A percentile compares a stretch with the other conserved stretches of the same genome.
phyloP scores from a whole-genome alignment of 2,113 vertebrate genomes.

The Galemys pyrenaicus region DNA sequence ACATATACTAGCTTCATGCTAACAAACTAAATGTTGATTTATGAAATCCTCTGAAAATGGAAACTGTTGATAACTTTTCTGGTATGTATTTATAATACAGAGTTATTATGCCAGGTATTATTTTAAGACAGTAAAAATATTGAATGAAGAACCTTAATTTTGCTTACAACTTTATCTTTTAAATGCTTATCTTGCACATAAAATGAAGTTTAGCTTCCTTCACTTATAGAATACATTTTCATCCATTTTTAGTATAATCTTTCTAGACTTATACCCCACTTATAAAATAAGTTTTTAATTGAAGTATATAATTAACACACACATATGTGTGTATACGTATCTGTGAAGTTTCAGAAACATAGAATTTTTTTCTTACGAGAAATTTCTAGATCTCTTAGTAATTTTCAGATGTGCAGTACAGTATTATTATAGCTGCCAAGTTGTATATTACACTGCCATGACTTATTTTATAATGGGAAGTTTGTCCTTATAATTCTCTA shows the following conservation, averaged over 20 bases:
- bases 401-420: too few relatives aligned
- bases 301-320: background rate
- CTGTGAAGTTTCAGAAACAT: too few relatives aligned
- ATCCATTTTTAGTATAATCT: background rate
- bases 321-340: too few relatives aligned
- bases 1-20: background rate
- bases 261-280: slow-evolving; percentile 29
- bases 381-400: too few relatives aligned
- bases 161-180: slow-evolving; percentile 29
- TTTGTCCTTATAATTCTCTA: too few relatives aligned
- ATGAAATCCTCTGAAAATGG: slow-evolving; percentile 14
- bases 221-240: background rate
- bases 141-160: background rate
- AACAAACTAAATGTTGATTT: slow-evolving; percentile 35
- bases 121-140: slow-evolving; percentile 25
- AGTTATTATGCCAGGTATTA: background rate
- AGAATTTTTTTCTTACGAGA: too few relatives aligned
- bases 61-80: slow-evolving; percentile 21
- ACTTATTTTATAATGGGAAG: too few relatives aligned
- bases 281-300: background rate
- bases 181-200: background rate
- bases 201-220: background rate
- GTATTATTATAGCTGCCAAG: too few relatives aligned
- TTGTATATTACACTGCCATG: too few relatives aligned
- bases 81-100: background rate